Conservation (phyloP, 2,797 vertebrate species). For the Ciconia nigra region DNA sequence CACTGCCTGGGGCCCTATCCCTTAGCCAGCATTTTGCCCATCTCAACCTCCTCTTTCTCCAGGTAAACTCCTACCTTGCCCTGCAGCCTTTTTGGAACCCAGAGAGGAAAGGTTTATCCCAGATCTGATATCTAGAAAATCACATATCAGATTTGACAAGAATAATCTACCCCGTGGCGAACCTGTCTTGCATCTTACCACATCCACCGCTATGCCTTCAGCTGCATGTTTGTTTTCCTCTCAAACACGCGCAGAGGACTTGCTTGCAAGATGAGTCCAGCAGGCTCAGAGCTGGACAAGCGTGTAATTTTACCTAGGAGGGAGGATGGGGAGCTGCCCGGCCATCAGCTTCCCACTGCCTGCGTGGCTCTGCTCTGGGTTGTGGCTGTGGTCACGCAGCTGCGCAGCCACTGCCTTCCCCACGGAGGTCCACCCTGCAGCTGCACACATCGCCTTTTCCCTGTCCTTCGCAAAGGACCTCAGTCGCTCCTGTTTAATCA, state of each 20-base stretch:
- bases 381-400: neutral
- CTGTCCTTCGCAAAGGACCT: neutral
- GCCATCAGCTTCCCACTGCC: neutral
- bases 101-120: neutral
- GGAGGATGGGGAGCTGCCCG: neutral
- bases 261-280: neutral
- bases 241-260: fast-evolving
- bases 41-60: neutral
- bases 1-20: neutral
- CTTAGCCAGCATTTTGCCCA: neutral
- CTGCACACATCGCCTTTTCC: neutral
- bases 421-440: neutral
- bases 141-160: neutral
- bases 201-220: neutral
- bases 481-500: neutral
- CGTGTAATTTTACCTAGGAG: neutral
- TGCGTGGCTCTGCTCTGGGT: neutral
- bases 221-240: neutral
- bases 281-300: neutral
- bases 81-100: neutral
- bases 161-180: neutral
- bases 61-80: neutral
- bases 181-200: neutral
- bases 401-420: fast-evolving
- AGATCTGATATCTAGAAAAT: neutral